Conservation (phyloP, 2,888 invertebrate genomes). For the Catocala nupta region DNA sequence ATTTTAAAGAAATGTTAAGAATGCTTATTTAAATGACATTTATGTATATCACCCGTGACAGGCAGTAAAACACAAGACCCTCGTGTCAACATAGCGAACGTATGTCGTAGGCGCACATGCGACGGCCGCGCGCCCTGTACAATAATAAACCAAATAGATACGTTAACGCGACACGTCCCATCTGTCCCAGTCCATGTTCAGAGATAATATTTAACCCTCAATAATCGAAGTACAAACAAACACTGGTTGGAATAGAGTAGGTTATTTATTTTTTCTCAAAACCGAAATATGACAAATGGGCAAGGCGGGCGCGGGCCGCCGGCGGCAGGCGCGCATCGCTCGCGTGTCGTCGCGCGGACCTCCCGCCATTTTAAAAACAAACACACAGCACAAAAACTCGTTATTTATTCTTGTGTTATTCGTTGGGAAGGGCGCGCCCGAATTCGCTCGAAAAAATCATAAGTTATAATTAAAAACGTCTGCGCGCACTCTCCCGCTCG, state of each 20-base stretch:
- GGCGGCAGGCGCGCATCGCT: conserved; percentile 69
- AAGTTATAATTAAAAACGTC: conserved; percentile 85
- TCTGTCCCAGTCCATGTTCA: conserved; percentile 70
- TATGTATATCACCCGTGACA: conserved; percentile 12
- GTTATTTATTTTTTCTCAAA: conserved; percentile 84
- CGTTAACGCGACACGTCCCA: conserved; percentile 72
- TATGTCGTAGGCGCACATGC: conserved; percentile 22
- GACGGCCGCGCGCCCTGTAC: conserved; percentile 28
- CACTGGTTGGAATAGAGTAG: conserved; percentile 80
- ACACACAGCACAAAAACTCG: conserved; percentile 85
- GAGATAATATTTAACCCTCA: conserved; percentile 82
- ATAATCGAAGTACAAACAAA: conserved; percentile 84
- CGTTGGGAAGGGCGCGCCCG: conserved; percentile 83
- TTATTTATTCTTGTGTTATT: conserved; percentile 85
- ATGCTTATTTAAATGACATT: neutral
- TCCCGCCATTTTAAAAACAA: conserved; percentile 88
- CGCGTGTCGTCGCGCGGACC: conserved; percentile 87
- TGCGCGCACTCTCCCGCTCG: conserved; percentile 50
- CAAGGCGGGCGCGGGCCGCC: conserved; percentile 64
- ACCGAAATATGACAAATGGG: conserved; percentile 86
- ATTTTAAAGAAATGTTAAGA: neutral
- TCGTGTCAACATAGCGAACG: conserved; percentile 9
- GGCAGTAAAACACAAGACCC: conserved; percentile 15
- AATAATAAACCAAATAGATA: conserved; percentile 60
- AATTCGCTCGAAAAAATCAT: conserved; percentile 85